Evolutionary conservation across 2,797 vertebrate genomes (phyloP), one percentile per base, ranked within the genome.

Genomic region (Botia almorhae): DNA sequence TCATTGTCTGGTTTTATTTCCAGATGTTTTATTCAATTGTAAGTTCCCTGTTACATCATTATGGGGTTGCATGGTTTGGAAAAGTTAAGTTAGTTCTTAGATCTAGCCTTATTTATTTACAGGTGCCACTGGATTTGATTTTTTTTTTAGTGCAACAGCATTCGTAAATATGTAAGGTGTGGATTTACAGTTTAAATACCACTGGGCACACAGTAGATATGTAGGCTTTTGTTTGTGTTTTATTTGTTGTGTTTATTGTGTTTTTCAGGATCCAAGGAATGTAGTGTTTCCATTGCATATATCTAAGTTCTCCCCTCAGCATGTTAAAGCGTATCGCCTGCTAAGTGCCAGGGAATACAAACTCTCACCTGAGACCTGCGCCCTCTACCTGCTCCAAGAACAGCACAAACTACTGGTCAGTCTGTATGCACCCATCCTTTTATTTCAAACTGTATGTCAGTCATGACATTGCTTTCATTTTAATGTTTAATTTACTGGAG

Each of bases 351-450:
- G 78, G 69, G 86, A 78, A 2, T 80, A 78, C 76, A 50, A 85
- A 67, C 84, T 86, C 2, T 74, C 84, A 67, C 90, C 88, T 46
- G 58, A 90, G 91, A 90, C 89, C 29, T 88, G 91, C 67, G 85
- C 86, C 76, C 81, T 89, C 81, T 91, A 84, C 65, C 89, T 87
- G 80, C 89, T 91, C 14, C 83, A 83, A 85, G 4, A 95, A 96
- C 89, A 95, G 95, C 39, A 39, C 39, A 39, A 39, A 39, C 39
- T 91, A 83, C 88, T 87, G 90, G 95, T 96, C 89, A 95, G 95
- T 92, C 70, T n/a, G 76, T 65, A 67, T 43, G 7, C 26, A 11
- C 58, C 5, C 7, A 8, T 17, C 7, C 0, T 29, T 10, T 39
- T 12, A 48, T 50, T 50, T 29, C 1, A 3, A 77, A 75, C 33